Conservation (phyloP, 2,797 vertebrate genomes). For the Poecilia gillii region DNA sequence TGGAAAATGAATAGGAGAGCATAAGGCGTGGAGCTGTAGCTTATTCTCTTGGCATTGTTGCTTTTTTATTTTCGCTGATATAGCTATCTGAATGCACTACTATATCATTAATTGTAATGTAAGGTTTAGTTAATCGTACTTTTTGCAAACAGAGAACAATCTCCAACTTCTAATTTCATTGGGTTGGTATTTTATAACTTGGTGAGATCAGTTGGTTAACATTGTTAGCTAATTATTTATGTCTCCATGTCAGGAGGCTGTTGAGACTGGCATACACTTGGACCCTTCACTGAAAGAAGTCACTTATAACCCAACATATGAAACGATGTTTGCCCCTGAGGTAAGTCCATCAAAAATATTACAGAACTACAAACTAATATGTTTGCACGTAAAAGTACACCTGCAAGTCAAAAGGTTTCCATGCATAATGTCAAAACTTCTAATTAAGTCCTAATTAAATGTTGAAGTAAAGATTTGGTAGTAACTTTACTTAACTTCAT, state of each 20-base stretch:
- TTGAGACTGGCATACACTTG: constrained; percentile 92
- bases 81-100: background rate
- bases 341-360: constrained; percentile 71
- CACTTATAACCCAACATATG: constrained; percentile 90
- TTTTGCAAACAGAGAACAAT: background rate
- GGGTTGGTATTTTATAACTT: background rate
- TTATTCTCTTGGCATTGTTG: background rate
- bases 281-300: constrained; percentile 95
- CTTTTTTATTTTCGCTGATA: background rate
- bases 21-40: background rate
- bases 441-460: background rate
- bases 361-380: background rate
- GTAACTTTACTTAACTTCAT: background rate
- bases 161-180: background rate
- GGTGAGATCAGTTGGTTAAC: background rate
- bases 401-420: background rate
- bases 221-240: background rate
- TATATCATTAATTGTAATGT: background rate
- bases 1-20: background rate
- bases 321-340: constrained; percentile 98
- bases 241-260: constrained; percentile 86
- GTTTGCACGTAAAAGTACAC: background rate
- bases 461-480: background rate
- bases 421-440: background rate
- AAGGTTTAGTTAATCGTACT: background rate